phyloP scores from a whole-genome alignment of 2,888 invertebrate species.

The Rapana venosa region DNA sequence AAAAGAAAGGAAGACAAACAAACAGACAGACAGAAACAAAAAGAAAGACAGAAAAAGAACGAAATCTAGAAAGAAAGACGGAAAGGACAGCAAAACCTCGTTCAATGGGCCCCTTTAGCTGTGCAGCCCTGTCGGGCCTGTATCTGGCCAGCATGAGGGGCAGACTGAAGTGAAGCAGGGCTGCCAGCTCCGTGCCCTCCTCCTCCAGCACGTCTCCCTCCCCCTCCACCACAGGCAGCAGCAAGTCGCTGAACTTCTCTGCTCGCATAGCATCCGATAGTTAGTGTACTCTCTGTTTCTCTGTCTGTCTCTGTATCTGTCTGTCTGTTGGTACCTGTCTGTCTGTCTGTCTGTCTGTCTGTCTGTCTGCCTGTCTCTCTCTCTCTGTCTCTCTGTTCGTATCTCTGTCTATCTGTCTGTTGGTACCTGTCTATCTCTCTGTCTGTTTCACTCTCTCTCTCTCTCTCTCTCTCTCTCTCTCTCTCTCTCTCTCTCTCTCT shows the following conservation, averaged over 20 bases:
- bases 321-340: not conserved
- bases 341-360: slow-evolving; percentile 5
- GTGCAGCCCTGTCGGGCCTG: not conserved
- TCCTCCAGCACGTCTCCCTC: slow-evolving; percentile 6
- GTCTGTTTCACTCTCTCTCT: too few species aligned
- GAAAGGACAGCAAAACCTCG: not conserved
- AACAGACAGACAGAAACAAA: too few species aligned
- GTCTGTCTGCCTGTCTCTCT: slow-evolving; percentile 1
- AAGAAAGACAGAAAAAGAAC: not conserved
- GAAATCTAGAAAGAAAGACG: not conserved
- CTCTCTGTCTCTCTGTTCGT: too few species aligned
- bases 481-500: too few species aligned
- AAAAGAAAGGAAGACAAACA: too few species aligned
- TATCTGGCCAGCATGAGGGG: slow-evolving; percentile 17
- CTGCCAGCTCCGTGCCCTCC: slow-evolving; percentile 6
- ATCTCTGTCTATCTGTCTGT: too few species aligned
- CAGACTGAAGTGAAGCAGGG: slow-evolving; percentile 21
- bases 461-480: too few species aligned
- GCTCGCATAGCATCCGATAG: not conserved
- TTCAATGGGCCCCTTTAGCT: not conserved
- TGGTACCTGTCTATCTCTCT: too few species aligned
- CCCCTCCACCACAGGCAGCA: not conserved
- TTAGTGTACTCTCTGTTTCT: not conserved
- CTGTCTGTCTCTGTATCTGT: not conserved
- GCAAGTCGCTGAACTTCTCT: slow-evolving; percentile 15